phyloP scores from a whole-genome alignment of 2,797 vertebrate genomes.

The Meda fulgida region DNA sequence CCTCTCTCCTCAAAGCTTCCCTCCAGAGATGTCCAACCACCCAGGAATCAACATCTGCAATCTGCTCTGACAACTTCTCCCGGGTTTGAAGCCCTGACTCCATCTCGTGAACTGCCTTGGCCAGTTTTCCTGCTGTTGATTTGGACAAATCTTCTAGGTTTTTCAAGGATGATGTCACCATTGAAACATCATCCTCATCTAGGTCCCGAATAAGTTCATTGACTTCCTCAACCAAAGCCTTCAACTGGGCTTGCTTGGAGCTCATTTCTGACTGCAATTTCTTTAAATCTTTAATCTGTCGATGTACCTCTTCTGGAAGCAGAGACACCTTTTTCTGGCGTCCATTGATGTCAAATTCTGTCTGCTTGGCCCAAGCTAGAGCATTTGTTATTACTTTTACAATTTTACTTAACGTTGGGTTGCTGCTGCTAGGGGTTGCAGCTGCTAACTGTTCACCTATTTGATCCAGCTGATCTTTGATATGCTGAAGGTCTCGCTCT shows the following conservation, averaged over 20 bases:
- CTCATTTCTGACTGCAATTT: conserved; percentile 78
- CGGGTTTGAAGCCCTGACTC: conserved; percentile 85
- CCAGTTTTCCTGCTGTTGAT: conserved; percentile 78
- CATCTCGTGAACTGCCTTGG: conserved; percentile 78
- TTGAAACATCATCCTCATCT: conserved; percentile 67
- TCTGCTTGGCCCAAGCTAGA: conserved; percentile 83
- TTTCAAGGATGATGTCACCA: conserved; percentile 76
- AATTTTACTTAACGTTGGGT: conserved; percentile 76
- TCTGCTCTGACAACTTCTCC: conserved; percentile 80
- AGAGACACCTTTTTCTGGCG: conserved; percentile 77
- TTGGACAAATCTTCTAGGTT: conserved; percentile 80
- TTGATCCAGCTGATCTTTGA: conserved; percentile 75
- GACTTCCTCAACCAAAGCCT: conserved; percentile 78
- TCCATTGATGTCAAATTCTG: conserved; percentile 74
- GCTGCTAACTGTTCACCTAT: conserved; percentile 68
- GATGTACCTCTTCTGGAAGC: conserved; percentile 84
- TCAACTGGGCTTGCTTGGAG: conserved; percentile 78
- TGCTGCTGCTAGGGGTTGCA: conserved; percentile 68
- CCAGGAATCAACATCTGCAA: conserved; percentile 82
- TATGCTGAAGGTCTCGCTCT: conserved; percentile 73
- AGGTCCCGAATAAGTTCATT: conserved; percentile 73
- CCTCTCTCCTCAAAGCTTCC: conserved; percentile 65
- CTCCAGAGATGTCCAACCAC: conserved; percentile 74
- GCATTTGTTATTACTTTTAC: conserved; percentile 79
- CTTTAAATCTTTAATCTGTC: conserved; percentile 84